Evolutionary conservation across 2,113 vertebrate species (phyloP), one percentile per base, ranked within the genome.

Genomic region (Lagopus leucura): DNA sequence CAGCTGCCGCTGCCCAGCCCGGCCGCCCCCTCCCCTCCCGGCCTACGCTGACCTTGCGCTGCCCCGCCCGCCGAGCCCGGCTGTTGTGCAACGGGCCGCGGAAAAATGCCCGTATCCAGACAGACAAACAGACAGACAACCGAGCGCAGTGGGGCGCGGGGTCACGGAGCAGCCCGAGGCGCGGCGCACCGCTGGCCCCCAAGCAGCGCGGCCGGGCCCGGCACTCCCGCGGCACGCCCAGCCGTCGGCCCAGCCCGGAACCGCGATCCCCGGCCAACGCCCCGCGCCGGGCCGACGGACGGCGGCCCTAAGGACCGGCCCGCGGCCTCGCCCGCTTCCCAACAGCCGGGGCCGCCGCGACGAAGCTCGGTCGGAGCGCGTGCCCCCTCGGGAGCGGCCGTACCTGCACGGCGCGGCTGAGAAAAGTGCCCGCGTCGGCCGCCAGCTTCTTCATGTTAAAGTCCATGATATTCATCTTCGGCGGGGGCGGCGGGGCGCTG

Each of bases 371-470:
- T 24, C 61, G 30, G 27, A 5, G 6, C 10, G 6, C 50, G n/a
- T 9, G 10, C 40, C 30, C 27, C 32, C 17, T 2, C 67, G 36
- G 18, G 34, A 48, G 4, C 71, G 88, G 27, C 27, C 42, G 94
- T 98, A 99, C 99, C 98, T 99, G 99, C 34, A 99, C 99, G 3
- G 99, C 99, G 9, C 99, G 98, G 89, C 98, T 99, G 64, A 99
- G 97, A 92, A 99, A 99, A n/a, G 99, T 99, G 65, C 99, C 99
- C 40, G 99, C 99, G 92, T 99, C 99, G 11, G 99, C 99, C 61
- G 99, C 99, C n/a, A 99, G 90, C 85, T 99, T 98, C 95, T 99
- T 99, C 19, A 99, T 98, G 40, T 98, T 99, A 96, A 99, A 99
- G 84, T 99, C 99, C 99, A 99, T 99, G 70, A 97, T 97, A 94